phyloP scores from a whole-genome alignment of 2,888 invertebrate species.

The Apocheima hispidaria region DNA sequence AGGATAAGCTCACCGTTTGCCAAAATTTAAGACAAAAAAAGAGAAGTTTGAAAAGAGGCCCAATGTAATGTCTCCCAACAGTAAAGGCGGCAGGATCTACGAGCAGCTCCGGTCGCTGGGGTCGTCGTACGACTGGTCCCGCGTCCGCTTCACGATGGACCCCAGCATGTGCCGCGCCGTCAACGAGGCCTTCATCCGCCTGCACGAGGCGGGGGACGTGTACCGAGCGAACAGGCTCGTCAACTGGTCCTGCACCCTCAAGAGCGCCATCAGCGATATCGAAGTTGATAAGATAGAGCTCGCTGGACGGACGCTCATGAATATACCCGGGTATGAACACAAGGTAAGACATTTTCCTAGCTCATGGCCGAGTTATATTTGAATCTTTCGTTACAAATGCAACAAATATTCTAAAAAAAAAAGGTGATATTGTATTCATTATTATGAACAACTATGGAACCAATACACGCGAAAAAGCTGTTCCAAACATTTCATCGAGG shows the following conservation, averaged over 20 bases:
- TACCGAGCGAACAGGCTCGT: conserved; percentile 97
- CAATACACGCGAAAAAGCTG: too few relatives aligned
- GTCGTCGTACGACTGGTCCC: conserved; percentile 97
- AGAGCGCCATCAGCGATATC: conserved; percentile 99
- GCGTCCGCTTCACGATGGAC: conserved; percentile 99
- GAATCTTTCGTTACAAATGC: too few relatives aligned
- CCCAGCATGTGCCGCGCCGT: conserved; percentile 94
- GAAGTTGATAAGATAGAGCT: conserved; percentile 98
- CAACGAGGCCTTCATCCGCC: conserved; percentile 95
- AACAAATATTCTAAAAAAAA: too few relatives aligned
- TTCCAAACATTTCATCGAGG: too few relatives aligned
- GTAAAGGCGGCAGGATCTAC: conserved; percentile 90
- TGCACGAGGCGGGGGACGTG: conserved; percentile 95
- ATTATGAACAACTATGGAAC: too few relatives aligned
- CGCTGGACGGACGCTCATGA: conserved; percentile 92
- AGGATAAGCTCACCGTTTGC: too few relatives aligned
- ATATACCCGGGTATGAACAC: conserved; percentile 96
- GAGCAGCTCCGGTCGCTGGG: conserved; percentile 95
- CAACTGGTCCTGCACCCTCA: conserved; percentile 99
- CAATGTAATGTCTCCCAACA: conserved; percentile 67
- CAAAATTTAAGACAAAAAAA: not conserved
- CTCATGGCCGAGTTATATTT: too few relatives aligned
- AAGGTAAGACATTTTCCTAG: conserved; percentile 74
- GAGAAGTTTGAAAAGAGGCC: too few relatives aligned
- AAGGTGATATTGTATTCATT: too few relatives aligned